These are phyloP conservation scores for Andrena chrysosceles DNA, from an alignment of 2,888 invertebrate species.

Conservation along the genomic window DNA sequence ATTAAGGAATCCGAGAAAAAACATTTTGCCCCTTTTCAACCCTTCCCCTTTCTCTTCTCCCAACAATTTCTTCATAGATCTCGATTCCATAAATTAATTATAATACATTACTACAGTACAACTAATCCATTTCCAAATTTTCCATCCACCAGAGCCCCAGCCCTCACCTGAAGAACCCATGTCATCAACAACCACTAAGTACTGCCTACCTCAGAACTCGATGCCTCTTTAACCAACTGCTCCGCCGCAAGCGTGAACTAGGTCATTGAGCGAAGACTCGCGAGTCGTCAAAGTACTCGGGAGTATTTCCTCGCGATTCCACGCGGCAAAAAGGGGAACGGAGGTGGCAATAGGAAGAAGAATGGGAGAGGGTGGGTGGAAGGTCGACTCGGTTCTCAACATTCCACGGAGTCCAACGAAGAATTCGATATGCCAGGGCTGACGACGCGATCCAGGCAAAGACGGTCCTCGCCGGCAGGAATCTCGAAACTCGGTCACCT, in stretches of 20 bases:
- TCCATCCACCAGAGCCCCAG: too few relatives aligned
- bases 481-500: constrained; percentile 73
- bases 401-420: constrained; percentile 54
- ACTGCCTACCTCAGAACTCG: neutral
- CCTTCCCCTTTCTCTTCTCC: too few relatives aligned
- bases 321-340: neutral
- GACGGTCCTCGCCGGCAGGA: constrained; percentile 18
- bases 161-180: too few relatives aligned
- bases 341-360: neutral
- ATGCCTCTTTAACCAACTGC: constrained; percentile 25
- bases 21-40: too few relatives aligned
- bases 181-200: neutral
- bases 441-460: constrained; percentile 33
- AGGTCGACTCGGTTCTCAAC: constrained; percentile 37
- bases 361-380: constrained; percentile 20
- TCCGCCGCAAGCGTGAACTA: constrained; percentile 24
- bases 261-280: constrained; percentile 8
- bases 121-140: too few relatives aligned
- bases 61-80: too few relatives aligned
- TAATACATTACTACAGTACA: too few relatives aligned
- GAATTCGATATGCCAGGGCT: constrained; percentile 55
- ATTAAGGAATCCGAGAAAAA: too few relatives aligned
- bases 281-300: constrained; percentile 41
- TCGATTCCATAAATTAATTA: too few relatives aligned
- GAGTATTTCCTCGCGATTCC: constrained; percentile 42